Evolutionary conservation across 2,797 vertebrate species (phyloP), one percentile per base, ranked within the genome.

Genomic region (Crypturellus tataupa): DNA sequence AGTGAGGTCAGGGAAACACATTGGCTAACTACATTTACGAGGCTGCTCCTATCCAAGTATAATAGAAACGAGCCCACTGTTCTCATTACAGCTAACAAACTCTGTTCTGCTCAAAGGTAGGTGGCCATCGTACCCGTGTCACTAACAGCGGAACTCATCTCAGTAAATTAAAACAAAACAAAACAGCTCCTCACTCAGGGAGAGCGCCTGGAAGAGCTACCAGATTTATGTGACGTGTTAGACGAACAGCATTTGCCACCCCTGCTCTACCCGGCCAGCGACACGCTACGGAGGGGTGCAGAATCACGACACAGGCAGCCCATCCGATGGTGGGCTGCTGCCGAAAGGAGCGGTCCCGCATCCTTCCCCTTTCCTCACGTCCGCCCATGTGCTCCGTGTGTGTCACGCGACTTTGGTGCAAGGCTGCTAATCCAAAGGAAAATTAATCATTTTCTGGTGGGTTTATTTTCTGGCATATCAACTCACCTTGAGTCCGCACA

Each of bases 1-100:
- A 69, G 42, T 42, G 70, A 89, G 27, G 56, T 84, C 80, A 91
- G 24, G 31, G 40, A 78, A 90, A 53, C 33, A 62, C 37, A 76
- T 2, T 59, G 47, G 15, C 89, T 35, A 94, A 72, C n/a, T 71
- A 47, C 35, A n/a, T 69, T 76, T 83, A 85, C 0, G 0, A 67
- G 33, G 47, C 33, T 67, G 13, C 46, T 89, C 82, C 67, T 60
- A 31, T 39, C 65, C 67, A 75, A 73, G 35, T 33, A 87, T 63
- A 81, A 68, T 0, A 62, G 21, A 49, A 83, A 53, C 25, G 40
- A 89, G 27, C 6, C 46, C 4, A 0, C 83, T 0, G 0, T 58
- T 77, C 37, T 90, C 29, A 12, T 8, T 21, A 24, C 19, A 3
- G 58, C 35, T 72, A 60, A 60, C 51, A 53, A 91, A 63, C 29